phyloP scores from a whole-genome alignment of 2,797 vertebrate species.

The Karalla daura region DNA sequence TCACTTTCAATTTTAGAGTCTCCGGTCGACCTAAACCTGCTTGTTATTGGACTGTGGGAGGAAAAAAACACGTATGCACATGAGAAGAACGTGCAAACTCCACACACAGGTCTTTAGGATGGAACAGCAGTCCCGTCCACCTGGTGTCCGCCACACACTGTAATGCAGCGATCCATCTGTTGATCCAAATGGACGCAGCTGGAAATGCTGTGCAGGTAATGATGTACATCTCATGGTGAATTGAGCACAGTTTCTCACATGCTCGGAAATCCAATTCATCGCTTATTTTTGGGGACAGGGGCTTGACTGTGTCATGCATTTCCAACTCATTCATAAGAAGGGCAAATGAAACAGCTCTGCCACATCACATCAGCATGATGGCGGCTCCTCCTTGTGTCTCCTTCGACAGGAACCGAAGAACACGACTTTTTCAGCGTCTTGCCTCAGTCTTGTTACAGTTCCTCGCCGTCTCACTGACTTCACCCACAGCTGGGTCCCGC shows the following conservation, averaged over 20 bases:
- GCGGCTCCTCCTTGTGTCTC: conserved; percentile 31
- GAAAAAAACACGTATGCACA: no score
- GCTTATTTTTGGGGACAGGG: neutral
- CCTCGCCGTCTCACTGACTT: conserved; percentile 47
- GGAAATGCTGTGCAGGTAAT: conserved; percentile 36
- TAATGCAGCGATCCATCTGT: conserved; percentile 33
- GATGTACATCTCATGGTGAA: conserved; percentile 36
- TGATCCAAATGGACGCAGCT: conserved; percentile 38
- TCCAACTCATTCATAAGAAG: conserved; percentile 9
- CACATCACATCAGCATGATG: conserved; percentile 31
- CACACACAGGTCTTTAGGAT: no score
- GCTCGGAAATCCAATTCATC: conserved; percentile 33
- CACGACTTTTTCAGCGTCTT: conserved; percentile 34
- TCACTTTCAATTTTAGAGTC: no score
- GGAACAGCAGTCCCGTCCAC: neutral
- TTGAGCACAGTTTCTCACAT: conserved; percentile 24
- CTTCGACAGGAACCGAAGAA: conserved; percentile 28
- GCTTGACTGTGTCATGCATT: neutral
- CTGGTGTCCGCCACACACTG: no score
- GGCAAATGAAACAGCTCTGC: neutral
- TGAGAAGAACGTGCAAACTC: no score
- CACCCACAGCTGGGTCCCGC: conserved; percentile 36
- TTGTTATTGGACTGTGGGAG: no score
- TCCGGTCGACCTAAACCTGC: no score
- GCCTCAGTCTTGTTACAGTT: conserved; percentile 17